Conservation (phyloP, 92 coral and sea anemone genomes). For the Desmophyllum pertusum region DNA sequence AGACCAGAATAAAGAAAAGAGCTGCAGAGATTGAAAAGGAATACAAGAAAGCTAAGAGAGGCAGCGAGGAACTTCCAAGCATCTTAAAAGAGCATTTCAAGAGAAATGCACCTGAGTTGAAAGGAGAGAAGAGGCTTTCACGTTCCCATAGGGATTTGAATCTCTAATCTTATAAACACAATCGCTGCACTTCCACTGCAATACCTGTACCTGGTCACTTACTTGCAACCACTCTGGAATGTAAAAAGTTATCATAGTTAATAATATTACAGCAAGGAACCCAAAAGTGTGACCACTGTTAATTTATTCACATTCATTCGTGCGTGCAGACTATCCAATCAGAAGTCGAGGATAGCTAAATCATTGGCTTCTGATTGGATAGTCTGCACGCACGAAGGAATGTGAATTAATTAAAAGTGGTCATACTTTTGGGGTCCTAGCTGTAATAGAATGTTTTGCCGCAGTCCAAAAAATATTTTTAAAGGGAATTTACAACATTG, state of each 20-base stretch:
- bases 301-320: no score
- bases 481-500: background rate
- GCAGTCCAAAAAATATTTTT: background rate
- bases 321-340: no score
- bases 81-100: conserved; percentile 94
- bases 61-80: conserved; percentile 78
- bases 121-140: conserved; percentile 41
- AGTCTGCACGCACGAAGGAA: no score
- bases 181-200: background rate
- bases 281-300: no score
- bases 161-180: background rate
- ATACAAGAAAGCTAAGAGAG: conserved; percentile 70
- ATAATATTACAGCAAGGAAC: background rate
- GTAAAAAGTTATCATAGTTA: background rate
- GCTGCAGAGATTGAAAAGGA: conserved; percentile 82
- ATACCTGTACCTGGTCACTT: background rate
- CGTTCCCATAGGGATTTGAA: conserved; percentile 49
- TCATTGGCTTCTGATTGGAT: no score
- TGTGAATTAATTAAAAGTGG: no score
- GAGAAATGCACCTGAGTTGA: conserved; percentile 69
- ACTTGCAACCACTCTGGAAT: background rate
- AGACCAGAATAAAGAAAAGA: conserved; percentile 81
- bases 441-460: background rate
- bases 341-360: no score
- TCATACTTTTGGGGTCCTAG: no score